Evolutionary conservation across 2,888 invertebrate genomes (phyloP).

Genomic region (Cheilosia soror): DNA sequence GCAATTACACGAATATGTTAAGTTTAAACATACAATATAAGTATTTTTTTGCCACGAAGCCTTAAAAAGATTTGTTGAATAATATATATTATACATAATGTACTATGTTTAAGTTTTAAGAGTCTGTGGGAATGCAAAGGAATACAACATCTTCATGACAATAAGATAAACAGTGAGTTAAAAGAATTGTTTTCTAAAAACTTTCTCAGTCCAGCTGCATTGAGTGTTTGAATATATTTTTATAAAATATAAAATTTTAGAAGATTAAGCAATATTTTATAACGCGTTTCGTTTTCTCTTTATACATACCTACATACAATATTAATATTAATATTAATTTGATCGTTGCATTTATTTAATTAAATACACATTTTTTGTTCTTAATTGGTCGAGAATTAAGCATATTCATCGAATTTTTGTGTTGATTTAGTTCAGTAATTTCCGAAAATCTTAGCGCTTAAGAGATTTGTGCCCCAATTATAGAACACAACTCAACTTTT

Average conservation of each 20-base stretch:
- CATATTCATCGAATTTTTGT: neutral
- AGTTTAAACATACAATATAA: slow-evolving; percentile 13
- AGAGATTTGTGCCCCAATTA: too few relatives aligned
- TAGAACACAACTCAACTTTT: too few relatives aligned
- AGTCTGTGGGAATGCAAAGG: neutral
- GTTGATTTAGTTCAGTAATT: neutral
- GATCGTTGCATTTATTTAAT: slow-evolving; percentile 55
- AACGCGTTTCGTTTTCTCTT: slow-evolving; percentile 5
- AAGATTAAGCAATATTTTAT: slow-evolving; percentile 39
- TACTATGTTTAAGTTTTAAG: neutral
- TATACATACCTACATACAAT: slow-evolving; percentile 10
- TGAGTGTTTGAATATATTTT: slow-evolving; percentile 47
- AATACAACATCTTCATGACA: slow-evolving; percentile 22
- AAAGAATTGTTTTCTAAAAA: slow-evolving; percentile 6
- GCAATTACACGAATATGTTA: slow-evolving; percentile 39
- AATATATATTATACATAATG: slow-evolving; percentile 4
- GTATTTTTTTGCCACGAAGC: slow-evolving; percentile 32
- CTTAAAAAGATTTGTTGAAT: slow-evolving; percentile 14
- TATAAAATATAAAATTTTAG: slow-evolving; percentile 38
- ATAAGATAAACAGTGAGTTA: slow-evolving; percentile 10
- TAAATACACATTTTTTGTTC: slow-evolving; percentile 14
- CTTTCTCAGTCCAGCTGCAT: slow-evolving; percentile 13
- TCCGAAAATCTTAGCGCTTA: too few relatives aligned
- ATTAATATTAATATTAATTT: slow-evolving; percentile 20
- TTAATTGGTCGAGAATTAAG: slow-evolving; percentile 14